Conservation (phyloP, 2,113 vertebrate species). For the Passer domesticus region DNA sequence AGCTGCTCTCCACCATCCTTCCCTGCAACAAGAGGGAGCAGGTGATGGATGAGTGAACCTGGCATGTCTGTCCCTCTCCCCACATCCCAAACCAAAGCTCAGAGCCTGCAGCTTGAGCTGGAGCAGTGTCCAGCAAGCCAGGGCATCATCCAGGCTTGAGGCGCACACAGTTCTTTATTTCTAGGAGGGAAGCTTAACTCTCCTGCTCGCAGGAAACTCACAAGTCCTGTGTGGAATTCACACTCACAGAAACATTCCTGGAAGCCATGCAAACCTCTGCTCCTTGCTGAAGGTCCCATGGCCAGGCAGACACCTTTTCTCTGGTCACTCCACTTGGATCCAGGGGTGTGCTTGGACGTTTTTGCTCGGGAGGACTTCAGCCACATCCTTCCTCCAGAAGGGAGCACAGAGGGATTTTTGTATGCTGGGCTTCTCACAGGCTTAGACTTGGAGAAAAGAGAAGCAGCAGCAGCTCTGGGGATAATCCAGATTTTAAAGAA, state of each 20-base stretch:
- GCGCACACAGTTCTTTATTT: background rate
- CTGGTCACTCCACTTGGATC: background rate
- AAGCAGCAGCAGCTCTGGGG: background rate
- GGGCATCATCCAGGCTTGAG: background rate
- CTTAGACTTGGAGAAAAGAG: background rate
- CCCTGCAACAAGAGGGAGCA: background rate
- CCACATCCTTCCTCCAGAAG: background rate
- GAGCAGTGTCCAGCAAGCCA: accelerated
- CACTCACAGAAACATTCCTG: background rate
- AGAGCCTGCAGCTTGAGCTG: background rate
- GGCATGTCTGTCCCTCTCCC: background rate
- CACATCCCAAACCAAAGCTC: background rate
- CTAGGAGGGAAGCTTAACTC: background rate
- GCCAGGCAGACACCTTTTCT: background rate
- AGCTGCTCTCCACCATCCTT: background rate
- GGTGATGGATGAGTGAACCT: background rate
- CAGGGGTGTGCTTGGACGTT: accelerated
- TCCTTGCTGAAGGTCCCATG: background rate
- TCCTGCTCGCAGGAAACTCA: background rate
- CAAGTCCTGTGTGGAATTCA: background rate
- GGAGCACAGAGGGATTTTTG: background rate
- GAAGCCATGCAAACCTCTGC: background rate
- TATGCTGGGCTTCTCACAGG: background rate
- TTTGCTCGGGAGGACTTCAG: background rate
- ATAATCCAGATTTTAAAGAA: background rate